Conservation (phyloP, 2,797 vertebrate species). For the Steatocranus sp. region DNA sequence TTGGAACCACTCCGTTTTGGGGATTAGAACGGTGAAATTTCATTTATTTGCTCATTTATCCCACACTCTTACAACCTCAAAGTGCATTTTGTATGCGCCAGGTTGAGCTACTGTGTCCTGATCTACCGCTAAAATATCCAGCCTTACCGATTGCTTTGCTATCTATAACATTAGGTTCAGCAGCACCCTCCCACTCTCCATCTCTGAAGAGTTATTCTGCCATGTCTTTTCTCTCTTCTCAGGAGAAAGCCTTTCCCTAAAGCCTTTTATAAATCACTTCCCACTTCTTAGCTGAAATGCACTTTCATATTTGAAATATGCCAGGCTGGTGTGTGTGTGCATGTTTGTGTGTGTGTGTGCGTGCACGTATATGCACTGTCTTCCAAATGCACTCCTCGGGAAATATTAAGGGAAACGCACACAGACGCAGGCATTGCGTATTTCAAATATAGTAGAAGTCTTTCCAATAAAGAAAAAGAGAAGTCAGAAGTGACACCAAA, state of each 20-base stretch:
- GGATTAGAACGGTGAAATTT: neutral
- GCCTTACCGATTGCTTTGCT: constrained; percentile 8
- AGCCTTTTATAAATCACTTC: constrained; percentile 67
- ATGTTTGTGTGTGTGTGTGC: neutral
- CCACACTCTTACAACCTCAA: neutral
- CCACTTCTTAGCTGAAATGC: constrained; percentile 63
- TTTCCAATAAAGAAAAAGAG: neutral
- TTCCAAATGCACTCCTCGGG: constrained; percentile 34
- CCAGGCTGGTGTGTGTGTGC: neutral
- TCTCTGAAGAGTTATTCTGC: constrained; percentile 51
- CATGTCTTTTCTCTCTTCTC: constrained; percentile 46
- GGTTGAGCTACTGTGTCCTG: neutral
- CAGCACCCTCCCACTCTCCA: constrained; percentile 35
- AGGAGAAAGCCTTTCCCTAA: constrained; percentile 51
- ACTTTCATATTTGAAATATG: constrained; percentile 61
- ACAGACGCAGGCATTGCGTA: neutral
- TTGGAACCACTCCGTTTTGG: neutral
- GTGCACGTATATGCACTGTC: neutral
- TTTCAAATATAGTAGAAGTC: constrained; percentile 32
- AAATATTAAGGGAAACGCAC: constrained; percentile 25
- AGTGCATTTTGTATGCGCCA: constrained; percentile 3
- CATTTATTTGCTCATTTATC: constrained; percentile 1
- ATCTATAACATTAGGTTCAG: constrained; percentile 46
- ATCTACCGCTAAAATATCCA: constrained; percentile 17
- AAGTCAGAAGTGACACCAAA: neutral